Conservation (phyloP, 2,888 invertebrate species). For the Melitaea athalia region DNA sequence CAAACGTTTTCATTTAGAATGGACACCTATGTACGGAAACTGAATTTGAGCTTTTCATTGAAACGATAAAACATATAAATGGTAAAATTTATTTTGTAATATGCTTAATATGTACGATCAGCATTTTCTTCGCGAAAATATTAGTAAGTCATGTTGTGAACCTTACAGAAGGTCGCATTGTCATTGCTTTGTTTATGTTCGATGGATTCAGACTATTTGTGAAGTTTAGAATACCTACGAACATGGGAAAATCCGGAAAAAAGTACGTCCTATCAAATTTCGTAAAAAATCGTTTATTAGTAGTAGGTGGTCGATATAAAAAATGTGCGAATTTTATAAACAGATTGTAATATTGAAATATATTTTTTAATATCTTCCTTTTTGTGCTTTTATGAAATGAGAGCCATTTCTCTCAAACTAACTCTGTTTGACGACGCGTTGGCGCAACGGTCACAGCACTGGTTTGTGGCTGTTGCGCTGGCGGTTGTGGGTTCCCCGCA, state of each 20-base stretch:
- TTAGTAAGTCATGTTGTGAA: slow-evolving; percentile 39
- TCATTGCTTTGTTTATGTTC: slow-evolving; percentile 71
- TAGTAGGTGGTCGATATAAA: too few relatives aligned
- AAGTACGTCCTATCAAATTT: slow-evolving; percentile 51
- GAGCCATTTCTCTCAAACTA: too few relatives aligned
- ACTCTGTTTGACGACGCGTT: too few relatives aligned
- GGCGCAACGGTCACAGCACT: too few relatives aligned
- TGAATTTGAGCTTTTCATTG: neutral
- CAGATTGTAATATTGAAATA: too few relatives aligned
- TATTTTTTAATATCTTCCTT: too few relatives aligned
- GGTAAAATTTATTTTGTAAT: neutral
- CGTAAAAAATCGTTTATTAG: too few relatives aligned
- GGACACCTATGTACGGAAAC: neutral
- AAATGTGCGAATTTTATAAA: too few relatives aligned
- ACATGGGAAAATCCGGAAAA: slow-evolving; percentile 70
- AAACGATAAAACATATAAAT: neutral
- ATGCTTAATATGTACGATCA: slow-evolving; percentile 28
- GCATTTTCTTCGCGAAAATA: slow-evolving; percentile 19
- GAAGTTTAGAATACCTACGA: slow-evolving; percentile 19
- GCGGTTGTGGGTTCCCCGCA: too few relatives aligned
- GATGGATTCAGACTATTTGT: slow-evolving; percentile 44
- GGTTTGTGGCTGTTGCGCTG: too few relatives aligned
- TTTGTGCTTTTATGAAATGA: too few relatives aligned
- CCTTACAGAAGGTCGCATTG: slow-evolving; percentile 68
- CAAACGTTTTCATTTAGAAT: neutral